Evolutionary conservation across 2,888 invertebrate species (phyloP).

Genomic region (Acrobeloides nanus): DNA sequence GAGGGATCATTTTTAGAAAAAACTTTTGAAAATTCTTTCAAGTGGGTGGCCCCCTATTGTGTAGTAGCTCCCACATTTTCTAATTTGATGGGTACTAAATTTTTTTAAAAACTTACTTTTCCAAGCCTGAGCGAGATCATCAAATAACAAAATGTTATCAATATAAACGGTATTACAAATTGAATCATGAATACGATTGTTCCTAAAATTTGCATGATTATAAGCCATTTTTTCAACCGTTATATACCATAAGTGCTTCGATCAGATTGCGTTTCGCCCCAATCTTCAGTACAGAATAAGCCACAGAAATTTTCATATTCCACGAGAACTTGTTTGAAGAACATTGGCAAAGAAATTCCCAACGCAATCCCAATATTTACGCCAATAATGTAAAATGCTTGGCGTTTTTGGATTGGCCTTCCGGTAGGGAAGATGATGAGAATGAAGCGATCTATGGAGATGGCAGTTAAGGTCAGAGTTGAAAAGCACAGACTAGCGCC

Average conservation of each 20-base stretch:
- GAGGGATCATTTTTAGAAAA: too few relatives aligned
- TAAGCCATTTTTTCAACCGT: too few relatives aligned
- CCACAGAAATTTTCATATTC: slow-evolving; percentile 26
- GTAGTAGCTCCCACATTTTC: too few relatives aligned
- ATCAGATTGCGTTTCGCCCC: slow-evolving; percentile 30
- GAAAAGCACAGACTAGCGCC: slow-evolving; percentile 91
- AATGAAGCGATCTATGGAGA: slow-evolving; percentile 80
- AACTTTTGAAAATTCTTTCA: too few relatives aligned
- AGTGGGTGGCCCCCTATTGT: too few relatives aligned
- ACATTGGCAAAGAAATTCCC: slow-evolving; percentile 42
- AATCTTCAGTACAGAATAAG: slow-evolving; percentile 46
- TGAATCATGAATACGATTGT: slow-evolving; percentile 47
- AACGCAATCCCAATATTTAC: slow-evolving; percentile 37
- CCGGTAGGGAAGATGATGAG: slow-evolving; percentile 47
- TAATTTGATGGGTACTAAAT: too few relatives aligned
- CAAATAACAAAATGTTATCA: slow-evolving; percentile 46
- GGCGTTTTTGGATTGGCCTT: slow-evolving; percentile 43
- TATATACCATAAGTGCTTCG: slow-evolving; percentile 33
- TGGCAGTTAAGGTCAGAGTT: slow-evolving; percentile 87
- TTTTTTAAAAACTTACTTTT: slow-evolving; percentile 22
- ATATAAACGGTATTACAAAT: slow-evolving; percentile 45
- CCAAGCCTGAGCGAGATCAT: slow-evolving; percentile 44
- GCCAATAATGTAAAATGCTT: slow-evolving; percentile 40
- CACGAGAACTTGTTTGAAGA: slow-evolving; percentile 31
- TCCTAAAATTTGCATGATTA: slow-evolving; percentile 22